These are phyloP conservation scores for Gallinago stenura DNA, from an alignment of 2,797 vertebrate species.

Conservation along the genomic window DNA sequence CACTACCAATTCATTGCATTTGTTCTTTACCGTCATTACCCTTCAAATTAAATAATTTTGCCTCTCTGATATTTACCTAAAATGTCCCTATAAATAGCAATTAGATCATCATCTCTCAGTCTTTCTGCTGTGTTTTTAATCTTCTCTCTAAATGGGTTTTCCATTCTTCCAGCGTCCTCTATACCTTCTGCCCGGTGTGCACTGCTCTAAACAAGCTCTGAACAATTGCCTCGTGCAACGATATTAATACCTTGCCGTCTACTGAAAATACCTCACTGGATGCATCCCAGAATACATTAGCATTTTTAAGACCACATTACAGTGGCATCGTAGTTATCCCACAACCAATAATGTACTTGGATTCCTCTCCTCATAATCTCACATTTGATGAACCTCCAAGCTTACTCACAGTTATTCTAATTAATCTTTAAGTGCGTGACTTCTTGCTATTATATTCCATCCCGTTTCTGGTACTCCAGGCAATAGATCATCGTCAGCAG, in stretches of 20 bases:
- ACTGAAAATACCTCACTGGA: conserved; percentile 34
- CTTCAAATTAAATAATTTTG: conserved; percentile 9
- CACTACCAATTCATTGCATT: neutral
- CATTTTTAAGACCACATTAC: conserved; percentile 58
- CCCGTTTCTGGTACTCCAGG: conserved; percentile 16
- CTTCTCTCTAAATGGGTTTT: conserved; percentile 20
- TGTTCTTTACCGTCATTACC: neutral
- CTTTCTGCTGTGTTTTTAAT: conserved; percentile 15
- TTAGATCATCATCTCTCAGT: neutral
- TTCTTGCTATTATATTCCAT: conserved; percentile 33
- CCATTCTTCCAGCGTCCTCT: neutral
- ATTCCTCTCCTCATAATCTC: conserved; percentile 30
- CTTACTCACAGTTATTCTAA: conserved; percentile 2
- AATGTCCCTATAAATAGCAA: neutral
- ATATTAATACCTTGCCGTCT: conserved; percentile 5
- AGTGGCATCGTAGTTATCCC: neutral
- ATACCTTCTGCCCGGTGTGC: neutral
- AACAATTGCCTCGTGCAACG: neutral
- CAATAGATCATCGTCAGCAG: conserved; percentile 22
- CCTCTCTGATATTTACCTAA: neutral
- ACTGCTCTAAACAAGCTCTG: conserved; percentile 39
- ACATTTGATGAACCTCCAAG: conserved; percentile 22
- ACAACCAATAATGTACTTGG: neutral
- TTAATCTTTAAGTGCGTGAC: conserved; percentile 61
- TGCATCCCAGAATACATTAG: conserved; percentile 61